Evolutionary conservation across 2,113 vertebrate genomes (phyloP).

Genomic region (Chlorodrepanis virens): DNA sequence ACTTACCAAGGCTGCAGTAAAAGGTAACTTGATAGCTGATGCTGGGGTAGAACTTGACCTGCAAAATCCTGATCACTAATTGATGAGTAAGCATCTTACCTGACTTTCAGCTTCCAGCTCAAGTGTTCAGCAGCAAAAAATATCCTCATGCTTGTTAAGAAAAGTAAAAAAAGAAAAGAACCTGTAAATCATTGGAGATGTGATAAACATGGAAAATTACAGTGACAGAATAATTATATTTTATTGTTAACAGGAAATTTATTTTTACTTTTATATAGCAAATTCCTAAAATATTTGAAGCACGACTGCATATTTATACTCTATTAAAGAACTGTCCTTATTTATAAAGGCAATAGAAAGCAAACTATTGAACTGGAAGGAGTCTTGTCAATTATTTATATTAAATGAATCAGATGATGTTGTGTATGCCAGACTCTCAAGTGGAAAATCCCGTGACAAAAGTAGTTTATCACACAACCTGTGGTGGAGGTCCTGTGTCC

Average conservation of each 20-base stretch:
- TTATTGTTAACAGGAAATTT: background rate
- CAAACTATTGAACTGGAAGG: background rate
- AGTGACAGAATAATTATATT: background rate
- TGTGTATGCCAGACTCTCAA: background rate
- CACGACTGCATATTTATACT: background rate
- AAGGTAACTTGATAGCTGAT: background rate
- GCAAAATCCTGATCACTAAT: conserved; percentile 37
- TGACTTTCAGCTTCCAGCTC: conserved; percentile 16
- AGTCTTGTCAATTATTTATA: background rate
- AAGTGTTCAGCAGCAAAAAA: background rate
- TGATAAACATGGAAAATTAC: background rate
- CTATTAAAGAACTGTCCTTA: background rate
- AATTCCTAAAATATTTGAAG: background rate
- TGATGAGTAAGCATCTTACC: background rate
- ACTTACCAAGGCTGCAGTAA: background rate
- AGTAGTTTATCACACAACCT: background rate
- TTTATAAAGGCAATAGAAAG: background rate
- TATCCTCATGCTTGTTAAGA: background rate
- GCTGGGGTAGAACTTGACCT: background rate
- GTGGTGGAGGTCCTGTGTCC: background rate
- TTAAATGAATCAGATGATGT: background rate
- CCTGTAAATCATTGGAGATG: background rate
- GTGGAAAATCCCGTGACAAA: background rate
- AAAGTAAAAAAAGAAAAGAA: background rate
- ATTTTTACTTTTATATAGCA: background rate